These are phyloP conservation scores for Tetragonula clypearis DNA, from an alignment of 1,140 invertebrate genomes.

Conservation along the genomic window DNA sequence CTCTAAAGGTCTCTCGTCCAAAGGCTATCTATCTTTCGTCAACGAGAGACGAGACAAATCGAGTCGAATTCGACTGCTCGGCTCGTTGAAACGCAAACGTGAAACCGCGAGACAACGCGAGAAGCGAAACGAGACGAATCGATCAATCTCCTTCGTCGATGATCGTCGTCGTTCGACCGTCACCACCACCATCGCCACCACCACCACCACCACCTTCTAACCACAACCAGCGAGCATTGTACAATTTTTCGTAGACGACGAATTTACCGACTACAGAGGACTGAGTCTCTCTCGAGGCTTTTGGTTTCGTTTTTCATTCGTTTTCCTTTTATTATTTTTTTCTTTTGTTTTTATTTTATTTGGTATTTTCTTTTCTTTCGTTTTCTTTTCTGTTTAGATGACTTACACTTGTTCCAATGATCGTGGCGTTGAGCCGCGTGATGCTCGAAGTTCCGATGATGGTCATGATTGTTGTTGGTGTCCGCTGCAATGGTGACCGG, in stretches of 20 bases:
- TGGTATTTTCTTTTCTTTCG: background rate
- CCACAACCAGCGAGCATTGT: slow-evolving; percentile 58
- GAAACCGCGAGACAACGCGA: background rate
- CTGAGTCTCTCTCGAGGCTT: slow-evolving; percentile 23
- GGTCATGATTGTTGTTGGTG: slow-evolving; percentile 80
- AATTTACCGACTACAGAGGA: slow-evolving; percentile 16
- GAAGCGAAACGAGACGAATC: background rate
- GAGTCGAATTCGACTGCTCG: background rate
- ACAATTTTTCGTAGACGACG: slow-evolving; percentile 3
- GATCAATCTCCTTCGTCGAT: slow-evolving; percentile 44
- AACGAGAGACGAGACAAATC: background rate
- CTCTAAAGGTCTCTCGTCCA: background rate
- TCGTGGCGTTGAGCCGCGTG: slow-evolving; percentile 73
- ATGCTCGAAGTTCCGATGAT: slow-evolving; percentile 77
- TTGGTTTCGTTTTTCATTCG: background rate
- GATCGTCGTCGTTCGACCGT: slow-evolving; percentile 12
- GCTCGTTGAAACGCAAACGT: background rate
- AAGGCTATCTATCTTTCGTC: background rate
- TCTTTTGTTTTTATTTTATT: background rate
- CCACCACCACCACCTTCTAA: slow-evolving; percentile 59
- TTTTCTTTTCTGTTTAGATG: slow-evolving; percentile 16
- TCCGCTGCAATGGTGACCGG: slow-evolving; percentile 71
- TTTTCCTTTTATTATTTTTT: background rate
- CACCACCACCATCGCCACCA: slow-evolving; percentile 61
- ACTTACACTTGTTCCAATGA: slow-evolving; percentile 80